Evolutionary conservation across 2,888 invertebrate species (phyloP).

Genomic region (Carabus problematicus): DNA sequence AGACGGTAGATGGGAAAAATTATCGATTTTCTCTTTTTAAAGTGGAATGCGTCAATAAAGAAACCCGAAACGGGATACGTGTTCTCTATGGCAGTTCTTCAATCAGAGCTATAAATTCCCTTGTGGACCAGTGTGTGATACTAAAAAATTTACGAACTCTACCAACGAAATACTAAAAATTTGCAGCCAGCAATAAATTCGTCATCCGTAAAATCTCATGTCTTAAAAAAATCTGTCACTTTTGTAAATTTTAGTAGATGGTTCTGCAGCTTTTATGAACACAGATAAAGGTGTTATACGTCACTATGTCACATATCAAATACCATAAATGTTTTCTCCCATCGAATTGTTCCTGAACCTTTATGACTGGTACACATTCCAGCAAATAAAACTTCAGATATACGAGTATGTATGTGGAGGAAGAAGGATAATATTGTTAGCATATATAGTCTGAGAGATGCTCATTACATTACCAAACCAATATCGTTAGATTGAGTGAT

Average conservation of each 20-base stretch:
- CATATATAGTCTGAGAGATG: no score
- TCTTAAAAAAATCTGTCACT: conserved; percentile 34
- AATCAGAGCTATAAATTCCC: conserved; percentile 30
- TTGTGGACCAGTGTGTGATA: conserved; percentile 9
- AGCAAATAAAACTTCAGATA: no score
- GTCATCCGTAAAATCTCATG: conserved; percentile 23
- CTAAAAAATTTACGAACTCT: conserved; percentile 35
- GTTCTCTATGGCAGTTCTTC: conserved; percentile 14
- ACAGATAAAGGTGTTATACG: neutral
- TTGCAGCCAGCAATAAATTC: conserved; percentile 25
- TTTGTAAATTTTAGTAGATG: conserved; percentile 19
- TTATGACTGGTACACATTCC: no score
- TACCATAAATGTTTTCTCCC: no score
- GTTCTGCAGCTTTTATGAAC: conserved; percentile 26
- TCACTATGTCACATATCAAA: no score
- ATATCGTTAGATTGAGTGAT: no score
- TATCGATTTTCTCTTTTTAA: conserved; percentile 32
- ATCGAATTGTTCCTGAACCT: no score
- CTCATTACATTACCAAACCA: no score
- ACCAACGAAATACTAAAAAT: conserved; percentile 31
- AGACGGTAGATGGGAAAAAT: neutral
- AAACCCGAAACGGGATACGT: conserved; percentile 14
- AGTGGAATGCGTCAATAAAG: conserved; percentile 24
- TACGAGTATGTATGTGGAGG: no score
- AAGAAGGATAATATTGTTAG: no score